Percentiles rank a stretch among this genome's conserved stretches.
Evolutionary conservation across 2,113 vertebrate genomes (phyloP).

Genomic region (Upupa epops): DNA sequence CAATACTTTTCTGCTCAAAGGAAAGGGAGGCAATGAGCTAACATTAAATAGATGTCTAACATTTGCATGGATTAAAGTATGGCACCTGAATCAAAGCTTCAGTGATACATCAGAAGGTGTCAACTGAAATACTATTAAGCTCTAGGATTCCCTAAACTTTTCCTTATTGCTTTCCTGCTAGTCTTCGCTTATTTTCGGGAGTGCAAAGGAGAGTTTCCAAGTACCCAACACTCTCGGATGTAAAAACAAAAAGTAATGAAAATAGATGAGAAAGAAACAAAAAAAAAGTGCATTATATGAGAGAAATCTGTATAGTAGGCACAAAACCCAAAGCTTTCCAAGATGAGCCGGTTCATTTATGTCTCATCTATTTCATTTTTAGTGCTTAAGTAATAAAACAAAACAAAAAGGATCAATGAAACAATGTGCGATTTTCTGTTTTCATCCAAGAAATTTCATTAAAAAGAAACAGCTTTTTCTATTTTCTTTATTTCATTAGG

Average conservation of each 20-base stretch:
- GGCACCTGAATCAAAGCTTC: conserved; percentile 1
- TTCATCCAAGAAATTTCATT: conserved; percentile 28
- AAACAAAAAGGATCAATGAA: conserved; percentile 38
- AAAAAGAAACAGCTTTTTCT: conserved; percentile 1
- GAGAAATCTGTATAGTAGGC: neutral
- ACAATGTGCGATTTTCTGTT: conserved; percentile 36
- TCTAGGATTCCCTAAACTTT: neutral
- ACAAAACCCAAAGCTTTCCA: conserved; percentile 2
- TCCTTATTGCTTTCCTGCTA: neutral
- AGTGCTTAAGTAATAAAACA: conserved; percentile 32
- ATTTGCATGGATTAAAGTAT: neutral
- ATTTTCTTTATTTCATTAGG: neutral
- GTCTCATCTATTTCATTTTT: conserved; percentile 34
- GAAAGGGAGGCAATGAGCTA: neutral
- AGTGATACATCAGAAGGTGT: neutral
- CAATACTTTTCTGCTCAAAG: neutral
- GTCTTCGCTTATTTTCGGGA: neutral
- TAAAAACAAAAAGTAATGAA: conserved; percentile 6
- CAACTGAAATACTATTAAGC: neutral
- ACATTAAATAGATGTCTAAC: neutral
- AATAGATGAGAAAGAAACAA: neutral
- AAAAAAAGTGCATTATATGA: neutral
- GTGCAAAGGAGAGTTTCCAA: neutral
- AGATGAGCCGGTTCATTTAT: conserved; percentile 1
- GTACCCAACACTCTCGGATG: neutral